Evolutionary conservation across 2,113 vertebrate species (phyloP).

Genomic region (Erpornis zantholeuca): DNA sequence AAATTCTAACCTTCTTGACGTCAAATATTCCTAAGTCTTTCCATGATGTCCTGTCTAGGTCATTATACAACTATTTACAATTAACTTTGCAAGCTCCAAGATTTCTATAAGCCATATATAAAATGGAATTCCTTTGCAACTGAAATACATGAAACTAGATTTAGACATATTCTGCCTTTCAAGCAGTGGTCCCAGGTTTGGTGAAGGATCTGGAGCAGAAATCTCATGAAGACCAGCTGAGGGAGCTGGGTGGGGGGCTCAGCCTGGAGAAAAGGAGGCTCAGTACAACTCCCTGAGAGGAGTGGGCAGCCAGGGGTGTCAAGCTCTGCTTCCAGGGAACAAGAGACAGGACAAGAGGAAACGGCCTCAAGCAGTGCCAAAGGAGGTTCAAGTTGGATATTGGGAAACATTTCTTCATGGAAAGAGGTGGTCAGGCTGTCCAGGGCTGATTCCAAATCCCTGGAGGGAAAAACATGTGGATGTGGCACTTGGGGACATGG

Average conservation of each 20-base stretch:
- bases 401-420: background rate
- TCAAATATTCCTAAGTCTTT: background rate
- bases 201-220: background rate
- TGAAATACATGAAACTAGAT: background rate
- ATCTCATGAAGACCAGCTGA: background rate
- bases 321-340: background rate
- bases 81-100: background rate
- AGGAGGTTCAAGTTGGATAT: background rate
- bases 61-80: background rate
- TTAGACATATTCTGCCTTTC: background rate
- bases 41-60: background rate
- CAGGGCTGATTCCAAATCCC: background rate
- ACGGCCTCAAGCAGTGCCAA: rapidly evolving
- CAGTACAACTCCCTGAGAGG: background rate
- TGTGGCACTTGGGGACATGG: background rate
- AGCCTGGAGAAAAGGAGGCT: background rate
- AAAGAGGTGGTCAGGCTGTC: background rate
- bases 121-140: background rate
- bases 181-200: background rate
- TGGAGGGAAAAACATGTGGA: background rate
- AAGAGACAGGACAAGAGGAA: background rate
- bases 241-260: background rate
- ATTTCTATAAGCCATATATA: background rate
- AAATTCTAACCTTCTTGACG: background rate
- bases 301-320: rapidly evolving